A percentile compares a stretch with the other conserved stretches of the same genome.
Evolutionary conservation across 2,797 vertebrate species (phyloP).

Genomic region (Rhynchonycteris naso): DNA sequence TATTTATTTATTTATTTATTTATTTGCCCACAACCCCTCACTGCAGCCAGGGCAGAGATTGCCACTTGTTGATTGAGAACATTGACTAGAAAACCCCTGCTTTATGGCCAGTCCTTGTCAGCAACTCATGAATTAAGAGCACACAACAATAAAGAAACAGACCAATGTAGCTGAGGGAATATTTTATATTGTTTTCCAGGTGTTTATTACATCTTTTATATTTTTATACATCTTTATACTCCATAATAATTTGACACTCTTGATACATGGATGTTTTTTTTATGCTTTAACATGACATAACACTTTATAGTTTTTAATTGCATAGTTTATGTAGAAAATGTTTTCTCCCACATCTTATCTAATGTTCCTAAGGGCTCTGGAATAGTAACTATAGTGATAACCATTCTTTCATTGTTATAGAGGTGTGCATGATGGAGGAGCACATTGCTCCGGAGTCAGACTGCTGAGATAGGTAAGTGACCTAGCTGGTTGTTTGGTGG

Average conservation of each 20-base stretch:
- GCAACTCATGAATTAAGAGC: background rate
- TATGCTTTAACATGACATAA: background rate
- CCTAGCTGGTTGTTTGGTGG: too few relatives aligned
- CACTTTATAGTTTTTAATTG: background rate
- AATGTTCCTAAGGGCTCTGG: background rate
- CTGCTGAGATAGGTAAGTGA: background rate
- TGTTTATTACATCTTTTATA: background rate
- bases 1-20: background rate
- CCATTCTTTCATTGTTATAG: background rate
- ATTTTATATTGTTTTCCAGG: background rate
- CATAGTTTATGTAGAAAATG: background rate
- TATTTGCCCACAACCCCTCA: background rate
- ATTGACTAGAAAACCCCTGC: background rate
- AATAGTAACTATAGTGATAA: background rate
- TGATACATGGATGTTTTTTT: background rate
- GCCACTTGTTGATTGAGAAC: background rate
- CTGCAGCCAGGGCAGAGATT: background rate
- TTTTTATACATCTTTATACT: background rate
- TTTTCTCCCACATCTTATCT: background rate
- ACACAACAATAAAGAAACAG: background rate
- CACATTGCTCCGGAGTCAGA: background rate
- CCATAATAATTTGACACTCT: background rate
- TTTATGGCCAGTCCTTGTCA: background rate
- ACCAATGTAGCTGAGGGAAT: background rate
- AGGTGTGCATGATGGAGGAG: background rate